These are phyloP conservation scores for Cephalopterus ornatus DNA, from an alignment of 2,113 vertebrate species.

Conservation along the genomic window DNA sequence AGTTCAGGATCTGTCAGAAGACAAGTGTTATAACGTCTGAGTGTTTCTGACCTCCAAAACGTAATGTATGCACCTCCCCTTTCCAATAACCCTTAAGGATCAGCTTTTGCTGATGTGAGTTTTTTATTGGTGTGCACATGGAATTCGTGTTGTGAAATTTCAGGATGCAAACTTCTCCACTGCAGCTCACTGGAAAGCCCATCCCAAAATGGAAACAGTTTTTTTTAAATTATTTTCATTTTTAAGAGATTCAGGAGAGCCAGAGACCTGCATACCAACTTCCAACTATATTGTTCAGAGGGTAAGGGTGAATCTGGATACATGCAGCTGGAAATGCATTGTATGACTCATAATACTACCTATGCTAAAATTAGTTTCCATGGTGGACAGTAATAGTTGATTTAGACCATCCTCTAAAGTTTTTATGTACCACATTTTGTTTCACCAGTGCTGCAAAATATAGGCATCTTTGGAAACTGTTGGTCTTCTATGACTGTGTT, in stretches of 20 bases:
- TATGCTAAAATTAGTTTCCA: accelerated
- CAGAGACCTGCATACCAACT: background rate
- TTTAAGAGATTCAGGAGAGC: background rate
- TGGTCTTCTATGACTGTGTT: background rate
- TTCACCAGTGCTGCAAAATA: background rate
- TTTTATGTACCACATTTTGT: background rate
- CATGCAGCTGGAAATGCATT: background rate
- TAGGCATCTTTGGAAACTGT: background rate
- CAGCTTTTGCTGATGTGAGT: background rate
- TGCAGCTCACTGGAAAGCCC: background rate
- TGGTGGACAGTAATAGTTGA: background rate
- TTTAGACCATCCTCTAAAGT: background rate
- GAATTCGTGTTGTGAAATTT: background rate
- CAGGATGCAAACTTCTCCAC: background rate
- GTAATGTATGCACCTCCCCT: background rate
- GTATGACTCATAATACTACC: background rate
- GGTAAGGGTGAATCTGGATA: background rate
- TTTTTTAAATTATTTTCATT: background rate
- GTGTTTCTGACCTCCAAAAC: background rate
- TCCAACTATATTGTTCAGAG: background rate
- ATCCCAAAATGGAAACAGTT: background rate
- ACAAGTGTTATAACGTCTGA: background rate
- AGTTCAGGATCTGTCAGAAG: background rate
- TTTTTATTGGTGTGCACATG: background rate
- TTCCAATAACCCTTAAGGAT: background rate